Percentiles rank a stretch among this genome's conserved stretches.
Evolutionary conservation across 2,888 invertebrate genomes (phyloP).

Genomic region (Tachina grossa): DNA sequence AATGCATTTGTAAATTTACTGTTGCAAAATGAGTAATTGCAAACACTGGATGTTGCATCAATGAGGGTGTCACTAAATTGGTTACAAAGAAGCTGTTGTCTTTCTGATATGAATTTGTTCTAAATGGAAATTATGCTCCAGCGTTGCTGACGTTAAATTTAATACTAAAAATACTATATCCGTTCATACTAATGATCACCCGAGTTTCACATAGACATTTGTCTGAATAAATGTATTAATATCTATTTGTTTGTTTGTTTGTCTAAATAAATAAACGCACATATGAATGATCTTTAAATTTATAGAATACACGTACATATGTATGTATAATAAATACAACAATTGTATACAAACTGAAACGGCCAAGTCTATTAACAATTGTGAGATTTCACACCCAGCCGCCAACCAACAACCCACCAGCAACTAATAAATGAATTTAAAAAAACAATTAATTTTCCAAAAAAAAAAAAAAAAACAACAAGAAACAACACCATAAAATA

Average conservation of each 20-base stretch:
- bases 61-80: neutral
- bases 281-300: conserved; percentile 40
- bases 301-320: conserved; percentile 8
- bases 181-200: conserved; percentile 60
- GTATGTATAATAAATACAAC: conserved; percentile 43
- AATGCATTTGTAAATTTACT: conserved; percentile 43
- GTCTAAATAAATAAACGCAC: conserved; percentile 6
- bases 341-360: conserved; percentile 41
- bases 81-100: neutral
- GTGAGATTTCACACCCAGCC: conserved; percentile 62
- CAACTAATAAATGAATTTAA: conserved; percentile 34
- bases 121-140: conserved; percentile 59
- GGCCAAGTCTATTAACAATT: conserved; percentile 58
- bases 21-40: conserved; percentile 9
- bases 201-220: conserved; percentile 35
- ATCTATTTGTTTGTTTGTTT: conserved; percentile 36
- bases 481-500: neutral
- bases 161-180: conserved; percentile 66
- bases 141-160: conserved; percentile 67
- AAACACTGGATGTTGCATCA: neutral
- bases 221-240: conserved; percentile 11
- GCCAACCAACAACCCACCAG: conserved; percentile 27
- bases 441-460: neutral
- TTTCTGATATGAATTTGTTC: neutral
- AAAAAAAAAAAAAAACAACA: conserved; percentile 6